Conservation (phyloP, 2,113 vertebrate species). For the Scatophagus argus region DNA sequence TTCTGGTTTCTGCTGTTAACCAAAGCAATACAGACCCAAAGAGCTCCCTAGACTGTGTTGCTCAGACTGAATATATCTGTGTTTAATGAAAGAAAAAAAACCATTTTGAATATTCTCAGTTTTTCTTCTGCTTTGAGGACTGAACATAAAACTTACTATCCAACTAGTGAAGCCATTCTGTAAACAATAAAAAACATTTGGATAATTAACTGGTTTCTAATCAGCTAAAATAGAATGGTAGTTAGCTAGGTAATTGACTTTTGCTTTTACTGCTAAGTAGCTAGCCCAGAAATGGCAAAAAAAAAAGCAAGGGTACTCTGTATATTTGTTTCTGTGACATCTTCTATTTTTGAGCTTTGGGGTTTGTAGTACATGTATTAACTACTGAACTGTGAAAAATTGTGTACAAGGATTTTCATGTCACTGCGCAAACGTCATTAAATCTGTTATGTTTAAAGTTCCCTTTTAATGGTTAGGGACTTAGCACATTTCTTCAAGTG, state of each 20-base stretch:
- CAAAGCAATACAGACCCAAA: not conserved
- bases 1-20: not conserved
- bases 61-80: not conserved
- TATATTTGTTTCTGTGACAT: not conserved
- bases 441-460: not conserved
- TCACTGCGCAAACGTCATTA: not conserved
- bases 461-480: too few species aligned
- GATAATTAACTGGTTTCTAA: not conserved
- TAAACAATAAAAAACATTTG: not conserved
- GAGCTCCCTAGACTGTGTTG: too few species aligned
- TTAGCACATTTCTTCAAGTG: not conserved
- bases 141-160: not conserved
- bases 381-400: not conserved
- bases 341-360: not conserved
- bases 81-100: not conserved
- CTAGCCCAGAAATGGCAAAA: not conserved
- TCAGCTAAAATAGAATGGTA: not conserved
- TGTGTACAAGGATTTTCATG: not conserved
- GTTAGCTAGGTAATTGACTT: not conserved
- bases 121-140: not conserved
- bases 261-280: not conserved
- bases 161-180: not conserved
- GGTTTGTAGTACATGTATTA: too few species aligned
- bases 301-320: too few species aligned
- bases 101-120: too few species aligned